Percentiles rank a stretch among this genome's conserved stretches.
phyloP scores from a whole-genome alignment of 2,888 invertebrate species.

The Drosophila hamatofila region DNA sequence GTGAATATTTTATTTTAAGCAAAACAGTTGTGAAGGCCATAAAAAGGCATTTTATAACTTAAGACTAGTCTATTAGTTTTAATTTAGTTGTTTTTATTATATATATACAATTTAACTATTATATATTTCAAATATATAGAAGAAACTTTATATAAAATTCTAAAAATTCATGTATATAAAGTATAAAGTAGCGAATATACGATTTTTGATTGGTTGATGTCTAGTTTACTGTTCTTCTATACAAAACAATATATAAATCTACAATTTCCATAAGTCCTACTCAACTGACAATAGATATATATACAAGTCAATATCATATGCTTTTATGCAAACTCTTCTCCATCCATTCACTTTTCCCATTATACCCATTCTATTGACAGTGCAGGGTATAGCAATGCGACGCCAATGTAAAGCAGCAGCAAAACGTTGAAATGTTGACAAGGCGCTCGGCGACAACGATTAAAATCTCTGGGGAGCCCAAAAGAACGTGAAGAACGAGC shows the following conservation, averaged over 20 bases:
- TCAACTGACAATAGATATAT: too few relatives aligned
- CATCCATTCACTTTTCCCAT: not conserved
- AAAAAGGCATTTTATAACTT: not conserved
- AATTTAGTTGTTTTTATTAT: too few relatives aligned
- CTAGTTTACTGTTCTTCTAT: too few relatives aligned
- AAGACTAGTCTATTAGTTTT: not conserved
- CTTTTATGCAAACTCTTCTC: not conserved
- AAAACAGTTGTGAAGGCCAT: not conserved
- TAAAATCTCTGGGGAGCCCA: slow-evolving; percentile 77
- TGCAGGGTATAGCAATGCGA: slow-evolving; percentile 57
- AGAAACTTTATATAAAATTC: too few relatives aligned
- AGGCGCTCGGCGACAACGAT: slow-evolving; percentile 81
- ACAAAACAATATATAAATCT: too few relatives aligned
- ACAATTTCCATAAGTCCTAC: too few relatives aligned
- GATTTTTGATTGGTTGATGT: too few relatives aligned
- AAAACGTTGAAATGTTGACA: slow-evolving; percentile 73
- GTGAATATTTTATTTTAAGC: not conserved
- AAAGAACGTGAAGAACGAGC: slow-evolving; percentile 48
- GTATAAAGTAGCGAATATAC: too few relatives aligned
- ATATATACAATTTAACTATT: too few relatives aligned
- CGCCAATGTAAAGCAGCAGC: slow-evolving; percentile 81
- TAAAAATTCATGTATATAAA: too few relatives aligned
- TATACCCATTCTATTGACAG: not conserved
- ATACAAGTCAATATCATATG: not conserved
- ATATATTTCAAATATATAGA: too few relatives aligned